A percentile compares a stretch with the other conserved stretches of the same genome.
These are phyloP conservation scores for Strigamia crassipes DNA, from an alignment of 2,888 invertebrate species.

Conservation along the genomic window DNA sequence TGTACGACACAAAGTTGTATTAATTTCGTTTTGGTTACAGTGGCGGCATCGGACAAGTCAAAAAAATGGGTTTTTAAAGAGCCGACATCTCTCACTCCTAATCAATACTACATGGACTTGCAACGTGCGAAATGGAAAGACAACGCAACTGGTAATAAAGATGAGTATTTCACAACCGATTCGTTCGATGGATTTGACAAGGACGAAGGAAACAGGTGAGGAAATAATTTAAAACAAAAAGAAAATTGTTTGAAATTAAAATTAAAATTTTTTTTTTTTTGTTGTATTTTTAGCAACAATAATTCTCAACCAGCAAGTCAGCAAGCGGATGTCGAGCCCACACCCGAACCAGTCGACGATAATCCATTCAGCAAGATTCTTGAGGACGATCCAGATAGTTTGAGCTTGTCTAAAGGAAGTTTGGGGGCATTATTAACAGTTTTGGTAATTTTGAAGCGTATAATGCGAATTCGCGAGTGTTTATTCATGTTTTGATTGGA, in stretches of 20 bases:
- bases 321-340: not conserved
- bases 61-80: not conserved
- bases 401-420: not conserved
- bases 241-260: not conserved
- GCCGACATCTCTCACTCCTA: not conserved
- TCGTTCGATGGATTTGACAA: not conserved
- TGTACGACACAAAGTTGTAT: no score
- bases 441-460: not conserved
- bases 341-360: not conserved
- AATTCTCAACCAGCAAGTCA: not conserved
- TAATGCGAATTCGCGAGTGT: no score
- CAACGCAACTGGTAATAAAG: not conserved
- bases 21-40: not conserved
- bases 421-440: not conserved
- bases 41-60: not conserved
- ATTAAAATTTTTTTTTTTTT: not conserved
- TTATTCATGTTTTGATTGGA: not conserved
- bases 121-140: constrained; percentile 20
- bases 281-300: not conserved
- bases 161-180: not conserved
- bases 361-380: not conserved
- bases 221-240: not conserved
- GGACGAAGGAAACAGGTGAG: not conserved
- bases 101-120: not conserved
- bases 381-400: not conserved